Evolutionary conservation across 2,113 vertebrate genomes (phyloP).

Genomic region (Pterocles orientalis): DNA sequence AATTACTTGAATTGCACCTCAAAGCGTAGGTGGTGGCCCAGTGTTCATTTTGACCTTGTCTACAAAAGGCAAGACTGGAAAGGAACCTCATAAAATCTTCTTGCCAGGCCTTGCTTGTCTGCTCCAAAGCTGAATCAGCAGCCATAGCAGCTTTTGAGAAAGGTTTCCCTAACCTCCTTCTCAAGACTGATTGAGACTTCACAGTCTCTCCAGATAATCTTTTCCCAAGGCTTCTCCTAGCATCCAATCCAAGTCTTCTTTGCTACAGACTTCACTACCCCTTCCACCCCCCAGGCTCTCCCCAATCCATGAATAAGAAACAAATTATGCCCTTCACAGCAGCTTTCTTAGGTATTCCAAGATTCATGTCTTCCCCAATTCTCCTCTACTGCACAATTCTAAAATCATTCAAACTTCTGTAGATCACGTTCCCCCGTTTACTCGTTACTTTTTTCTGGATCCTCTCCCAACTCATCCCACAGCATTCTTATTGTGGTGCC

Average conservation of each 20-base stretch:
- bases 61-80: neutral
- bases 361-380: neutral
- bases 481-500: neutral
- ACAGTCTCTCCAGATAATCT: neutral
- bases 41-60: neutral
- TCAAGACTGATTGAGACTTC: neutral
- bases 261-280: neutral
- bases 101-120: neutral
- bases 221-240: neutral
- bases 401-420: neutral
- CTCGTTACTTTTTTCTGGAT: slow-evolving; percentile 5
- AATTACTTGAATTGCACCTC: neutral
- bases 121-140: neutral
- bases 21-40: neutral
- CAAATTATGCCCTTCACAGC: neutral
- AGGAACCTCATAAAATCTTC: neutral
- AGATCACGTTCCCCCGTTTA: neutral
- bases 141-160: neutral
- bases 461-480: slow-evolving; percentile 25
- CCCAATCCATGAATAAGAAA: neutral
- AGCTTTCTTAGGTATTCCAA: neutral
- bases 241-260: neutral
- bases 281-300: neutral
- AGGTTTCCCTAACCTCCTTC: neutral
- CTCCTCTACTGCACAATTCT: neutral